Base-by-base conservation (phyloP, 1,140 invertebrate genomes). In the Penaeus chinensis region DNA sequence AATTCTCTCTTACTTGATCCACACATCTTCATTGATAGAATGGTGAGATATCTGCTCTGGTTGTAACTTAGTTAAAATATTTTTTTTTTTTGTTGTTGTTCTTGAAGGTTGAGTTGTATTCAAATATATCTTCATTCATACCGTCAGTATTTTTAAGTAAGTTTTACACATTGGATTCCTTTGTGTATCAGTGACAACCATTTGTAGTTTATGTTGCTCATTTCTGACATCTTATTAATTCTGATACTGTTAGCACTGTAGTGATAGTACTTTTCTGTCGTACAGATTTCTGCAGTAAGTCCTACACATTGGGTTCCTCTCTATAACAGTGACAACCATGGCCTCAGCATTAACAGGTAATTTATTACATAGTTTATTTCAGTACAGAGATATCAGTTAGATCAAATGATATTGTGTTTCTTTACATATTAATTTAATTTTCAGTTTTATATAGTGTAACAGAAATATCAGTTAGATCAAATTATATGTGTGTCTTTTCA, bases 291-390 rank as follows among this genome's bases (percentile, higher is more conserved):
- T n/a, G 92, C 92, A 62, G 92, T 93, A 24, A 94, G 92, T 91
- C 94, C 94, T 19, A 95, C 95, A 62, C 96, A 97, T 92, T 98
- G 97, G 97, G 94, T 95, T 11, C 93, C 95, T 62, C 92, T 98
- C 22, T 98, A 98, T 92, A 95, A 95, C 90, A 96, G 96, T 79
- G 94, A 95, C 90, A 94, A 96, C 83, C 95, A 97, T 91, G 97
- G 97, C 5, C 92, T 96, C 13, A 97, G 96, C 37, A 94, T 95
- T 61, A 98, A 98, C 93, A 94, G 97, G 93, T 93, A 90, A 85
- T 74, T 32, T 19, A 74, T 74, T 74, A 74, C 20, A 19, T 74
- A 8, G 20, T 24, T 27, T 74, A 84, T 63, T 79, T 54, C 8
- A 18, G n/a, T 66, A 20, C 61, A 89, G 27, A 61, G 4, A 76